Evolutionary conservation across 2,888 invertebrate genomes (phyloP), one percentile per base, ranked within the genome.

Genomic region (Asteroscopus sphinx): DNA sequence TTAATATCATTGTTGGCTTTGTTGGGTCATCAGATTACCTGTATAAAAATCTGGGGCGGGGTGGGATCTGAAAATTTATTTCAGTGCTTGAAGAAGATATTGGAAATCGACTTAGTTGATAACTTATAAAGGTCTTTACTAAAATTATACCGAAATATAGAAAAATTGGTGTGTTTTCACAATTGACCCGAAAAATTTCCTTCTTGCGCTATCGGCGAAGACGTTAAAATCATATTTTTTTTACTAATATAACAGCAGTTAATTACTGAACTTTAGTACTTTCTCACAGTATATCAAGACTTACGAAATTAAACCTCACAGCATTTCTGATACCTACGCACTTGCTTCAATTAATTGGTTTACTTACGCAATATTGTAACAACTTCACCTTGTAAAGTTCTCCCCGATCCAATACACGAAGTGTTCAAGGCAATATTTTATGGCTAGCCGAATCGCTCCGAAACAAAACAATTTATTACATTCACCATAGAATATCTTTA

Each of bases 381-480:
- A 36, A 46, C 57, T 68, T 73, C 39, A 36, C 48, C 57, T 68
- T 73, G 75, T 60, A 55, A 25, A 59, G 53, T 58, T 55, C 48
- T 51, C 55, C 41, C 52, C 53, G 46, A 57, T 40, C 57, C 48
- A 54, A 64, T 51, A 64, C 63, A 68, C 59, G 61, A 71, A 52
- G 33, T 62, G 42, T 57, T 72, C 75, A 75, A 76, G 74, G 76
- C 52, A 32, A 67, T 32, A 51, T 58, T 56, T 70, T 64, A 59
- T 70, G 49, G 55, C 44, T 30, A 46, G 15, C 3, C 13, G 40
- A 16, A 61, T 61, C 51, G 59, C 52, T 30, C 36, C 36, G 45
- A 57, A 63, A 68, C 57, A 68, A 68, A 65, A 65, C 35, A 52
- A 12, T 46, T 33, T 47, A 33, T 53, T 35, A 2, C 47, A 30